Evolutionary conservation across 2,113 vertebrate species (phyloP), one percentile per base, ranked within the genome.

Genomic region (Gila orcuttii): DNA sequence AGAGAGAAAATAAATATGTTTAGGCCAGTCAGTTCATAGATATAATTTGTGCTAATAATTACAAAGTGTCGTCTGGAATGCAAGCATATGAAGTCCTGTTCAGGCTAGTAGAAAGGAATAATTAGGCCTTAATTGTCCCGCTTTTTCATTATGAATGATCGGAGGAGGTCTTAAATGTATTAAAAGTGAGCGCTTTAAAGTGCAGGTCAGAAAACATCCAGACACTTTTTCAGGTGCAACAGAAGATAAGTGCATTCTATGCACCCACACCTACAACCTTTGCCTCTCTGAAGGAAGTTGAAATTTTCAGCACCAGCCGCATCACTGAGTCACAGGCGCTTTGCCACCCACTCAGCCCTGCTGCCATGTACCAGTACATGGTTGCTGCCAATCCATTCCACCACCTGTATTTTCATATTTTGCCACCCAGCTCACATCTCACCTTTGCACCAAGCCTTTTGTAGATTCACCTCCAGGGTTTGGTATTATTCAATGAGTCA

Each of bases 291-390:
- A 71, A 73, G 21, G 68, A 85, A 79, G 47, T 69, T 71, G 28
- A 74, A 64, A 71, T 79, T 85, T 88, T 85, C 86, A 83, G 68
- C 85, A 79, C 62, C 85, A 79, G 69, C 85, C 33, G 86, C 88
- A 90, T 86, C 84, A 89, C 86, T 91, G 87, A 91, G 90, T 91
- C 90, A 91, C 79, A 81, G 80, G 21, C 81, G 15, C 62, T 81
- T 64, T 80, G 69, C 87, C 87, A 85, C 88, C 89, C 89, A 91
- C 90, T 85, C 85, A 75, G 81, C 83, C 87, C 85, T 86, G 77
- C 73, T 89, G 86, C 83, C 64, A 85, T 85, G 64, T 79, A 71
- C n/a, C 42, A 79, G 39, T 77, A 86, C 33, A 82, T 19, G 55
- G 12, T 31, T 78, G 80, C 73, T 82, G 36, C 85, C 50, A 85